Base-by-base conservation (phyloP, 2,113 vertebrate species). In the Machaerirhynchus nigripectus region DNA sequence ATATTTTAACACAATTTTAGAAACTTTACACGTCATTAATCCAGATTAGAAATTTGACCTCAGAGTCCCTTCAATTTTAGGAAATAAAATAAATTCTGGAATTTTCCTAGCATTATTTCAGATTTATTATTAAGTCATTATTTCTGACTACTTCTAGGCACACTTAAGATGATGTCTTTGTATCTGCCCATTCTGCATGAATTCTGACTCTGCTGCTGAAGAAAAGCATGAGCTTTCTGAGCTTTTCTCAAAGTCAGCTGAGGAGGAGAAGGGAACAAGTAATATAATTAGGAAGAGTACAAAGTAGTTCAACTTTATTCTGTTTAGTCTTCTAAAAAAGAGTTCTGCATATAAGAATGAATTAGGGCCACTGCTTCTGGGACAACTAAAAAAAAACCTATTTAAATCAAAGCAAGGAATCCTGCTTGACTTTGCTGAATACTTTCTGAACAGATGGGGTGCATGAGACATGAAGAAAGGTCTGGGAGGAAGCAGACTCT, bases 321-420 rank as follows among this genome's bases (percentile, higher is more conserved):
- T 83, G 37, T 92, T 82, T 40, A 64, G 71, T 53, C 35, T 86
- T 84, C 63, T 77, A 35, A 89, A 81, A 87, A 63, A 70, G 20
- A 81, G 31, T 63, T 94, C 77, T 79, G 63, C 47, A 55, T 70
- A 82, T 50, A 63, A 88, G 88, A 95, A 83, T 70, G 7, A 90
- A 96, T 90, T 73, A 83, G 50, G 71, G 71, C 69, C 88, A 76
- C 26, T 77, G 33, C 50, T 92, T 93, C 76, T 70, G 67, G 42
- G 68, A 85, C 76, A 92, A 86, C 37, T 84, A 7, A 52, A 88
- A 90, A 90, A 90, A 90, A 69, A 1, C 8, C 37, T 47, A 77
- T 84, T 69, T 87, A 92, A 91, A 75, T 60, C 33, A 91, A 89
- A 96, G 44, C 52, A 84, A 84, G 30, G 50, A 70, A 77, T 84